These are phyloP conservation scores for Luidia sarsii DNA, from an alignment of 53 echinoderm and acorn worm species.

Conservation along the genomic window DNA sequence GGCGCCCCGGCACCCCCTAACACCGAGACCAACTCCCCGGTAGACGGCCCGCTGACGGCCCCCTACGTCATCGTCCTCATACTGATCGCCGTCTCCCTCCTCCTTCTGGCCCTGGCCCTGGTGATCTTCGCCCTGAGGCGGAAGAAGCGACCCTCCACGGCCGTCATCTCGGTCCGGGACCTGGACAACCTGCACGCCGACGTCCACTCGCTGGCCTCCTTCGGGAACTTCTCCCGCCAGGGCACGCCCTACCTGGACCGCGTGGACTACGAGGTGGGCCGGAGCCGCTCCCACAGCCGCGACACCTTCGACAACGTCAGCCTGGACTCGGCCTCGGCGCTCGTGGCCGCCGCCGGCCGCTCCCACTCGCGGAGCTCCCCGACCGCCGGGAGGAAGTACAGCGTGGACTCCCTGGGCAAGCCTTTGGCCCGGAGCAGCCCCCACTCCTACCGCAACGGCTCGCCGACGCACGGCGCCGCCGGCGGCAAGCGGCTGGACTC, in stretches of 20 bases:
- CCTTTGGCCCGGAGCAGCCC: not conserved
- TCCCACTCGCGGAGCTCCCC: slow-evolving; percentile 17
- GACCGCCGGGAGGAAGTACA: slow-evolving; percentile 29
- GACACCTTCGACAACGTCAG: slow-evolving; percentile 42
- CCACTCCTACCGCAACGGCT: slow-evolving; percentile 21
- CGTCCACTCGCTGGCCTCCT: slow-evolving; percentile 45
- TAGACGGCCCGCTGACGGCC: not conserved
- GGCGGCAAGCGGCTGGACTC: slow-evolving; percentile 37
- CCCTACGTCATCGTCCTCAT: slow-evolving; percentile 44
- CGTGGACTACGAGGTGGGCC: slow-evolving; percentile 28
- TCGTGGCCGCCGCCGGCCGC: not conserved
- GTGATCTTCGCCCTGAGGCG: slow-evolving; percentile 28
- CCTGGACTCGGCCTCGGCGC: slow-evolving; percentile 45
- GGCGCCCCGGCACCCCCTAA: not conserved
- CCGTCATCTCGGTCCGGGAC: slow-evolving; percentile 22
- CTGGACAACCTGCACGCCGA: slow-evolving; percentile 39
- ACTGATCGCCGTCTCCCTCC: slow-evolving; percentile 20
- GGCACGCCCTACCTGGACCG: slow-evolving; percentile 51
- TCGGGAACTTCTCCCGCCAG: slow-evolving; percentile 30
- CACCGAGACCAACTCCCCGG: not conserved
- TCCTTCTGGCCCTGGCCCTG: slow-evolving; percentile 15
- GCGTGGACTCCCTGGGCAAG: slow-evolving; percentile 45
- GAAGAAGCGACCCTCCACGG: slow-evolving; percentile 16
- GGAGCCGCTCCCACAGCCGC: slow-evolving; percentile 43
- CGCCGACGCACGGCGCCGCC: slow-evolving; percentile 12